Percentiles rank a stretch among this genome's conserved stretches.
Conservation (phyloP, 2,888 invertebrate genomes). For the Brachyptera putata region DNA sequence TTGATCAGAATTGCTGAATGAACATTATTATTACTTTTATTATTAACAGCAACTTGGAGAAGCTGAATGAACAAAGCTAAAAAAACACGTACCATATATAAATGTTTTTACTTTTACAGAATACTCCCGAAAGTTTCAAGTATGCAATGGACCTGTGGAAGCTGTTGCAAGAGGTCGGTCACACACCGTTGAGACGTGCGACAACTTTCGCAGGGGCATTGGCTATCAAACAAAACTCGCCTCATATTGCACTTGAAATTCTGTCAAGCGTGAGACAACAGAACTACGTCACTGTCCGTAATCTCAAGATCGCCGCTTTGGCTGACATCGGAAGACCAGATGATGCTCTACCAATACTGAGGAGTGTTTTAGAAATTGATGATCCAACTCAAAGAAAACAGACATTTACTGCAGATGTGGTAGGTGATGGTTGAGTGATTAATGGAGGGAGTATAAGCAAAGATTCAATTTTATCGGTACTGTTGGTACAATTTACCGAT, state of each 20-base stretch:
- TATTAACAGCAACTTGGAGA: no score
- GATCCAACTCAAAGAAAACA: constrained; percentile 50
- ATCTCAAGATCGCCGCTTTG: constrained; percentile 63
- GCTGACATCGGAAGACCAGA: constrained; percentile 58
- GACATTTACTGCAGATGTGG: constrained; percentile 61
- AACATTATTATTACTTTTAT: no score
- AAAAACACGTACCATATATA: no score
- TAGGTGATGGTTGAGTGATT: no score
- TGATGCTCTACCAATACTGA: constrained; percentile 59
- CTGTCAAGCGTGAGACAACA: constrained; percentile 51
- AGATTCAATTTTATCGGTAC: constrained; percentile 4
- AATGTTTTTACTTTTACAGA: constrained; percentile 50
- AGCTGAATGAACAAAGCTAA: no score
- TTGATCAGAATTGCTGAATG: no score
- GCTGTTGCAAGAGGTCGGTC: constrained; percentile 54
- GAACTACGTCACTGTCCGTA: constrained; percentile 64
- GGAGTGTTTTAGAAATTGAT: constrained; percentile 55
- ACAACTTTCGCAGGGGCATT: constrained; percentile 60
- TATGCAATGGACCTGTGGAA: constrained; percentile 60
- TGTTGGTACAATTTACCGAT: no score
- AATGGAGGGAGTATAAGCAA: constrained; percentile 11
- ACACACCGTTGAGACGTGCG: constrained; percentile 57
- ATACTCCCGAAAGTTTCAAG: constrained; percentile 61
- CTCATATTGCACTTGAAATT: constrained; percentile 65
- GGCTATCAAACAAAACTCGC: constrained; percentile 63